Conservation (phyloP, 2,888 invertebrate genomes). For the Eupeodes luniger region DNA sequence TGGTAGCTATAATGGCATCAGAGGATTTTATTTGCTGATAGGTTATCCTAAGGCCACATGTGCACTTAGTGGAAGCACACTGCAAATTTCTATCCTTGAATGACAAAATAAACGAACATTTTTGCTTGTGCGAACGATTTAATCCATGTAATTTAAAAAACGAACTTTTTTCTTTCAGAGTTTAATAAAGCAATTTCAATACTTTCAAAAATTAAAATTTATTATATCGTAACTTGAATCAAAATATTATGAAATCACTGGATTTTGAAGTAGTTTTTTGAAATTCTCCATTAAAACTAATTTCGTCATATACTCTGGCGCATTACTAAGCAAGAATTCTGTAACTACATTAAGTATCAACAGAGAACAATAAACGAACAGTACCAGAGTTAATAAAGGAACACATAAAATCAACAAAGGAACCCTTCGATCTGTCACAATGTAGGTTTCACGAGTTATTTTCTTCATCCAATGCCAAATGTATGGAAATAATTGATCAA, state of each 20-base stretch:
- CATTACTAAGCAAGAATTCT: conserved; percentile 46
- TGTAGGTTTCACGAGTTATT: conserved; percentile 59
- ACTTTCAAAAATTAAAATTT: background rate
- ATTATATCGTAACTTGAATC: background rate
- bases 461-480: conserved; percentile 70
- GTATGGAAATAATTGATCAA: conserved; percentile 60
- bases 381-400: conserved; percentile 56
- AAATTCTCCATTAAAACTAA: conserved; percentile 44
- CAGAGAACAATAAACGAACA: conserved; percentile 62
- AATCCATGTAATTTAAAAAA: too few species aligned
- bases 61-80: too few species aligned
- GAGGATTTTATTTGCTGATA: too few species aligned
- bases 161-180: too few species aligned
- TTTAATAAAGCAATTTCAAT: too few species aligned
- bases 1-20: too few species aligned
- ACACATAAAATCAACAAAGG: conserved; percentile 58
- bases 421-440: conserved; percentile 51
- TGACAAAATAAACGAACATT: too few species aligned
- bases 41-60: too few species aligned
- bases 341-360: conserved; percentile 48
- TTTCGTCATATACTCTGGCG: conserved; percentile 39
- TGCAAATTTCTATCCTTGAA: too few species aligned
- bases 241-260: background rate
- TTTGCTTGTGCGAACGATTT: too few species aligned
- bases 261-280: conserved; percentile 3